Percentiles rank a stretch among this genome's conserved stretches.
Evolutionary conservation across 92 coral and sea anemone species (phyloP).

Genomic region (Isaurus tuberculatus): DNA sequence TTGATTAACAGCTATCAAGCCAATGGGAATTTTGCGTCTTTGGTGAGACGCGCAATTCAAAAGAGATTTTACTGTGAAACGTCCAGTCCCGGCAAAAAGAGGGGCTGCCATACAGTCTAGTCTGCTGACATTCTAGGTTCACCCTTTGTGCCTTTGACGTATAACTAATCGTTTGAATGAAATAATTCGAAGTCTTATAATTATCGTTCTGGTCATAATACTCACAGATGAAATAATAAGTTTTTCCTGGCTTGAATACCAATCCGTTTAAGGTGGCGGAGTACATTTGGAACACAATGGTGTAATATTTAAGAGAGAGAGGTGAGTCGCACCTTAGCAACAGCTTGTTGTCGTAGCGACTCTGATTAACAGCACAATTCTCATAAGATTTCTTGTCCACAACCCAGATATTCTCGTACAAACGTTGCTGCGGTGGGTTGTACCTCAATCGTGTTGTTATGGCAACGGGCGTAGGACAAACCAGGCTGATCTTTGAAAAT

Average conservation of each 20-base stretch:
- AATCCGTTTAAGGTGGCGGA: conserved; percentile 16
- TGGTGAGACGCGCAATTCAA: too few relatives aligned
- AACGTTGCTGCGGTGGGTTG: conserved; percentile 21
- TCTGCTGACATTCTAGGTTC: too few relatives aligned
- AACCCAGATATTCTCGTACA: conserved; percentile 31
- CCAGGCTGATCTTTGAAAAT: conserved; percentile 24
- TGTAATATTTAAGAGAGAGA: conserved; percentile 21
- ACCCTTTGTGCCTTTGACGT: too few relatives aligned
- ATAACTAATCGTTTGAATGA: too few relatives aligned
- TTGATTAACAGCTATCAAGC: too few relatives aligned
- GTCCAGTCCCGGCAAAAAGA: too few relatives aligned
- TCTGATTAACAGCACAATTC: background rate
- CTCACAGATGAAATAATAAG: conserved; percentile 30
- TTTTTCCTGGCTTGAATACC: conserved; percentile 23
- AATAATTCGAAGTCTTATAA: too few relatives aligned
- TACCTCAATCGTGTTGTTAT: conserved; percentile 16
- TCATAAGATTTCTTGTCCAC: conserved; percentile 36
- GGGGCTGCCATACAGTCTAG: too few relatives aligned
- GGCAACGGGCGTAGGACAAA: conserved; percentile 27
- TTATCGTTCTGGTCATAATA: background rate
- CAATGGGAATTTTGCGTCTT: too few relatives aligned
- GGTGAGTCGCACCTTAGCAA: conserved; percentile 29
- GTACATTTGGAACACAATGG: conserved; percentile 37
- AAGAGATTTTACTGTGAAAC: too few relatives aligned
- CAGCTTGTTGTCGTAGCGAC: background rate